Evolutionary conservation across 2,797 vertebrate species (phyloP).

Genomic region (Platalea minor): DNA sequence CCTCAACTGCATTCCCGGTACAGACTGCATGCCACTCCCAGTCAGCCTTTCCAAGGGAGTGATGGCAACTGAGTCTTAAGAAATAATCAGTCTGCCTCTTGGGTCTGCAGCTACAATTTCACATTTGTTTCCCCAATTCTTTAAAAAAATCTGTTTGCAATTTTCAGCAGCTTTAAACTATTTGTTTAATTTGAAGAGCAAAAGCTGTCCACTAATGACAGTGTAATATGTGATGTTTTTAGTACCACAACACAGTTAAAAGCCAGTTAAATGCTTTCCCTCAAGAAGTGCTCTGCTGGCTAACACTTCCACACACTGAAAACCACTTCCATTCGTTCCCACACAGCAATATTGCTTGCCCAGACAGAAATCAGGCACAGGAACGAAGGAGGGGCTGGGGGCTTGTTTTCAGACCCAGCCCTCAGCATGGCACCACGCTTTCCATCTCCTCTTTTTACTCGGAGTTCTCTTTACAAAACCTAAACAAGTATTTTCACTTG

Average conservation of each 20-base stretch:
- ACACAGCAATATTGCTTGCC: not conserved
- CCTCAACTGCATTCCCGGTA: not conserved
- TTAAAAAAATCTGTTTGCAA: not conserved
- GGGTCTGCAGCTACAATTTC: not conserved
- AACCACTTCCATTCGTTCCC: not conserved
- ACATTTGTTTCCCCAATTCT: not conserved
- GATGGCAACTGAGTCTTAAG: not conserved
- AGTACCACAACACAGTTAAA: not conserved
- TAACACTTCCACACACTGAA: not conserved
- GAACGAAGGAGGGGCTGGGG: not conserved
- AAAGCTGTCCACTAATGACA: not conserved
- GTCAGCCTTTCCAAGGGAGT: not conserved
- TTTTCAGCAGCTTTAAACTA: slow-evolving; percentile 18
- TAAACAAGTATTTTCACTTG: not conserved
- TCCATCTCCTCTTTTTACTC: not conserved
- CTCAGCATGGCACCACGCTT: not conserved
- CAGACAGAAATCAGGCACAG: not conserved
- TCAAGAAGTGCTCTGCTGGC: not conserved
- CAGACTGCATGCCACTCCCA: not conserved
- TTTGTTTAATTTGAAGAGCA: slow-evolving; percentile 2
- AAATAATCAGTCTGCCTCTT: not conserved
- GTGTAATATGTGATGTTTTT: not conserved
- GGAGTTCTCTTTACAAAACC: not conserved
- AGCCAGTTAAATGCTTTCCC: not conserved
- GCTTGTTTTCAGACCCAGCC: not conserved